Percentiles rank a stretch among this genome's conserved stretches.
These are phyloP conservation scores for Petrolisthes manimaculis DNA, from an alignment of 2,888 invertebrate species.

Conservation along the genomic window DNA sequence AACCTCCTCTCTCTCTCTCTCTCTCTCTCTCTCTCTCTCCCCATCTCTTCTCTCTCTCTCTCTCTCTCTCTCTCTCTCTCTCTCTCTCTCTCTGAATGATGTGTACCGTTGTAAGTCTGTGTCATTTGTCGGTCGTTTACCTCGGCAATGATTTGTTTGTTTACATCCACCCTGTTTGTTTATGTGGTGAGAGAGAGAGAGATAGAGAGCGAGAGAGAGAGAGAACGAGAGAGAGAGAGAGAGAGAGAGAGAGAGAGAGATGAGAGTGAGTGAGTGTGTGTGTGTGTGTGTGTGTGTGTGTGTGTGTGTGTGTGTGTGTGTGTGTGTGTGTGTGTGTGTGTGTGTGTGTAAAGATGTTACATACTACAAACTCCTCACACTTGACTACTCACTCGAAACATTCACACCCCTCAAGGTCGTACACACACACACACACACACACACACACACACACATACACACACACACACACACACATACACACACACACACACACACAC, in stretches of 20 bases:
- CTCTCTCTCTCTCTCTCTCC: not conserved
- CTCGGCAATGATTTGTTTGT: too few species aligned
- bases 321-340: too few species aligned
- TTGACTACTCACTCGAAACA: not conserved
- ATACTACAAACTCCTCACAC: too few species aligned
- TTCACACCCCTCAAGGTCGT: not conserved
- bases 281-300: too few species aligned
- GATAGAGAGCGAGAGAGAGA: too few species aligned
- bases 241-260: too few species aligned
- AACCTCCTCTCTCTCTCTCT: not conserved
- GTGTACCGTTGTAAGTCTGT: not conserved
- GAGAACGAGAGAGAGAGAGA: too few species aligned
- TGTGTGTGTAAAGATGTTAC: too few species aligned
- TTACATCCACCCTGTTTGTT: too few species aligned
- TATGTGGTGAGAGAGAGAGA: too few species aligned
- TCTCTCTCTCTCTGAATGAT: slow-evolving; percentile 2
- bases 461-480: slow-evolving; percentile 8
- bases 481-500: not conserved
- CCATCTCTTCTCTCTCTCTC: not conserved
- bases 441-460: not conserved
- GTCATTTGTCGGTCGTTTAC: not conserved
- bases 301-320: too few species aligned
- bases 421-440: not conserved
- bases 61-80: not conserved
- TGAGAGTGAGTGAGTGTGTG: too few species aligned